Evolutionary conservation across 2,888 invertebrate species (phyloP).

Genomic region (Caenorhabditis sp.): DNA sequence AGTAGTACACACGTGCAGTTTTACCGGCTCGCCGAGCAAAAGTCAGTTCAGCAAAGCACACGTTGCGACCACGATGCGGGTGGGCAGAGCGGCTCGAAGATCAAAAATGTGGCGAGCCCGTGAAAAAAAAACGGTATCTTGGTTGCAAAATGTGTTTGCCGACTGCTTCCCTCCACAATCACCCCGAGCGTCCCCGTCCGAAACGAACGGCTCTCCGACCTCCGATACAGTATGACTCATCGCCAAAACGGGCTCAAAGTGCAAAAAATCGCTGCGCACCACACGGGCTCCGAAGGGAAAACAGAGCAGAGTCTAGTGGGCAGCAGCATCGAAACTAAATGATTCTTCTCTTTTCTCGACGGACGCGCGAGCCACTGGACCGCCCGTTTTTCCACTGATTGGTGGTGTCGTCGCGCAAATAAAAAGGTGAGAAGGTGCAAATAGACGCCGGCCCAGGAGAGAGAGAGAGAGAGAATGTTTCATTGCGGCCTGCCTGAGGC

Average conservation of each 20-base stretch:
- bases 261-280: conserved; percentile 33
- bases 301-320: conserved; percentile 34
- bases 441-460: conserved; percentile 5
- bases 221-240: conserved; percentile 25
- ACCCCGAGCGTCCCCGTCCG: not conserved
- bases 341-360: conserved; percentile 8
- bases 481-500: conserved; percentile 13
- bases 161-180: conserved; percentile 1
- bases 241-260: conserved; percentile 24
- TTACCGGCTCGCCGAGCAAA: not conserved
- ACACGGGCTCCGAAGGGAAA: not conserved
- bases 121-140: conserved; percentile 12
- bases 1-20: conserved; percentile 5
- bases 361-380: conserved; percentile 18
- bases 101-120: conserved; percentile 8
- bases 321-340: conserved; percentile 46
- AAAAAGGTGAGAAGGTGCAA: conserved; percentile 43
- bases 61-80: too few species aligned
- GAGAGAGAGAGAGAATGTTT: conserved; percentile 5
- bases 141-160: conserved; percentile 22
- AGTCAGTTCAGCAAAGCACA: conserved; percentile 33
- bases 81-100: not conserved
- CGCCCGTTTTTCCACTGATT: conserved; percentile 29
- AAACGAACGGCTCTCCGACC: not conserved
- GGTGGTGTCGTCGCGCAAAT: conserved; percentile 40